Conservation (phyloP, 2,797 vertebrate genomes). For the Gallirallus australis region DNA sequence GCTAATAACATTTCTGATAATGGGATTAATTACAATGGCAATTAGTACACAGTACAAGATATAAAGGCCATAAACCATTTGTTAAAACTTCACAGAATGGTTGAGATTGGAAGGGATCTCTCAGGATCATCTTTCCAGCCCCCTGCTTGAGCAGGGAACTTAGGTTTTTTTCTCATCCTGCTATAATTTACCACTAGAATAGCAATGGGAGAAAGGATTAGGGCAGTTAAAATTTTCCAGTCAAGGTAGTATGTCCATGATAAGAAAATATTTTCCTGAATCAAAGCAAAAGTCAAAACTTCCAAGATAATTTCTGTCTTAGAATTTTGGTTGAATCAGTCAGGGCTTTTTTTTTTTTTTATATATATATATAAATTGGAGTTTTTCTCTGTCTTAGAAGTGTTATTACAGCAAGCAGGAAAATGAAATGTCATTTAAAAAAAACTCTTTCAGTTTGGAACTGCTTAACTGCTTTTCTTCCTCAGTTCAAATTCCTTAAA, state of each 20-base stretch:
- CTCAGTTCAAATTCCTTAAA: neutral
- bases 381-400: neutral
- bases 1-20: neutral
- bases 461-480: neutral
- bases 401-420: neutral
- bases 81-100: neutral
- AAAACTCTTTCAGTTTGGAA: neutral
- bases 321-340: neutral
- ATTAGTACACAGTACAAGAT: neutral
- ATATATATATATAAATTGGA: neutral
- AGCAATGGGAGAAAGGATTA: neutral
- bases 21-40: neutral
- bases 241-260: neutral
- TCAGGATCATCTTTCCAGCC: neutral
- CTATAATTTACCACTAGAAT: neutral
- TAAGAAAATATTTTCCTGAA: neutral
- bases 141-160: neutral
- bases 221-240: neutral
- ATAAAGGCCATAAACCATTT: neutral
- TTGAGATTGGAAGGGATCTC: neutral
- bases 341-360: neutral
- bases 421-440: neutral
- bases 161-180: neutral
- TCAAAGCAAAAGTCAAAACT: neutral
- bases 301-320: neutral